Evolutionary conservation across 30 jellyfish, hydroid and myxozoan genomes (phyloP).

Genomic region (Aurelia coerulea): DNA sequence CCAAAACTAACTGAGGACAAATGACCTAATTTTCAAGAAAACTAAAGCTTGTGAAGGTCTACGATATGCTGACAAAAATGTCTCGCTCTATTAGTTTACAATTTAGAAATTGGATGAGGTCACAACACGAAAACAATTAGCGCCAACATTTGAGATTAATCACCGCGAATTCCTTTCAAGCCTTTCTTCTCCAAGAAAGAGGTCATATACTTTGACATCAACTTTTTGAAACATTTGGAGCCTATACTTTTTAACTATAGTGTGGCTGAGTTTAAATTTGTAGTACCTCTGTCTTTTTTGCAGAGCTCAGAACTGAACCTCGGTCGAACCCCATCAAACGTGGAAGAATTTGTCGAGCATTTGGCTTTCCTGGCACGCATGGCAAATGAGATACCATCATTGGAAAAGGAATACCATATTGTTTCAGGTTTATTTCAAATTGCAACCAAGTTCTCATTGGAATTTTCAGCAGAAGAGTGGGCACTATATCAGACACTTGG

Average conservation of each 20-base stretch:
- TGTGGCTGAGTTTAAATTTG: background rate
- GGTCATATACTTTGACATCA: too few relatives aligned
- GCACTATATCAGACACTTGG: slow-evolving; percentile 84
- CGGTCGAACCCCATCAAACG: slow-evolving; percentile 51
- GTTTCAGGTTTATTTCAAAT: slow-evolving; percentile 62
- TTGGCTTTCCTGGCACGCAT: slow-evolving; percentile 58
- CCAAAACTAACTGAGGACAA: too few relatives aligned
- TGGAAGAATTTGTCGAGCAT: slow-evolving; percentile 86
- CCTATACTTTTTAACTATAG: background rate
- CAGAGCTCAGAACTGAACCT: slow-evolving; percentile 74
- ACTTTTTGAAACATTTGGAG: too few relatives aligned
- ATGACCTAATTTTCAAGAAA: too few relatives aligned
- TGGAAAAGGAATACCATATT: slow-evolving; percentile 63
- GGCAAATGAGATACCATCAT: slow-evolving; percentile 68
- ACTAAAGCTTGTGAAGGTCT: background rate
- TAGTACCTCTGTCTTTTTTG: background rate
- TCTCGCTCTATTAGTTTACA: background rate
- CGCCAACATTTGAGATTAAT: too few relatives aligned
- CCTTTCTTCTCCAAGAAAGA: too few relatives aligned
- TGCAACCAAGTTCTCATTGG: slow-evolving; percentile 68
- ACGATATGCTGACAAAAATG: background rate
- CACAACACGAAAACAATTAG: background rate
- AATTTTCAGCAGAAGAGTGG: slow-evolving; percentile 72
- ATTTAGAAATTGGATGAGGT: background rate
- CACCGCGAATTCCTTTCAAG: too few relatives aligned